Conservation (phyloP, 1,140 invertebrate genomes). For the Caenorhabditis elegans region DNA sequence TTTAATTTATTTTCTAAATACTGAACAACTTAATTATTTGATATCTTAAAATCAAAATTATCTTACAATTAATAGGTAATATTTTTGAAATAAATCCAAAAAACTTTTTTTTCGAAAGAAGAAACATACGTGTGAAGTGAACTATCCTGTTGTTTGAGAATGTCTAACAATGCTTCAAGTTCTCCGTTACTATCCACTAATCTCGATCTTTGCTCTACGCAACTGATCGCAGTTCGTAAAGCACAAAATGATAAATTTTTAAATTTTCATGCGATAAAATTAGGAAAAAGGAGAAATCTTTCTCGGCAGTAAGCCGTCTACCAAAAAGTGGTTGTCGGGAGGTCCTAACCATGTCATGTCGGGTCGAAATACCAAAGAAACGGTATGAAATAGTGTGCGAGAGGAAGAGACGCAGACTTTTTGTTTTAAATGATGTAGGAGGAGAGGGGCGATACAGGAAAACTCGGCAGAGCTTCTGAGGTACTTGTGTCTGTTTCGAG, state of each 20-base stretch:
- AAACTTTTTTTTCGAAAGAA: no score
- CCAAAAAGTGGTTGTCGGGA: slow-evolving; percentile 9
- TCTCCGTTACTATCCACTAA: background rate
- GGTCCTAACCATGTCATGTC: background rate
- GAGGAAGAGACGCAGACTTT: slow-evolving; percentile 17
- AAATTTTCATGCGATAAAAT: background rate
- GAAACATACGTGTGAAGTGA: background rate
- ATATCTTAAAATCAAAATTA: no score
- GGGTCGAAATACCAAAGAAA: background rate
- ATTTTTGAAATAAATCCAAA: no score
- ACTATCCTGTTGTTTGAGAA: background rate
- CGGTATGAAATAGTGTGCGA: background rate
- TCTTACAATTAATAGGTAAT: no score
- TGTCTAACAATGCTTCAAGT: background rate
- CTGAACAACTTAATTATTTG: no score
- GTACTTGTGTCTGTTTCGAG: slow-evolving; percentile 29
- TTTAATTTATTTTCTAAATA: no score
- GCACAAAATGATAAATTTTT: background rate
- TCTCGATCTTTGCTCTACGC: slow-evolving; percentile 8
- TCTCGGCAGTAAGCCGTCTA: background rate
- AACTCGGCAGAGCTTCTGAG: slow-evolving; percentile 3
- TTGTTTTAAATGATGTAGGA: slow-evolving; percentile 16
- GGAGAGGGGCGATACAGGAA: background rate
- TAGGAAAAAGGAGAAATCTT: background rate
- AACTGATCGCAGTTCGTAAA: background rate